Base-by-base conservation (phyloP, 1,140 invertebrate genomes). In the Drosophila carrolli region DNA sequence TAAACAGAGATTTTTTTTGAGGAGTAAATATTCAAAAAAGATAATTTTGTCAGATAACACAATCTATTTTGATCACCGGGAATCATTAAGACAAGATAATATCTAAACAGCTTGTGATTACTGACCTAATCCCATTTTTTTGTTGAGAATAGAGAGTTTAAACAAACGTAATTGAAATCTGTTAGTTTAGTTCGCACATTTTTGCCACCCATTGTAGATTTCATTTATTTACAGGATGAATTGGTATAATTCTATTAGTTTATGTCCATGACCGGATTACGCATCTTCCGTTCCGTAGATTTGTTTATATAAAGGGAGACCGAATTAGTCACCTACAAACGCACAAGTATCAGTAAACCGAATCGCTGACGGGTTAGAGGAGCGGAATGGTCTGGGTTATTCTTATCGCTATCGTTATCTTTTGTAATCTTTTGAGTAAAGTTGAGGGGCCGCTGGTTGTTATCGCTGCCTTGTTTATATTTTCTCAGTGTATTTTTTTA, bases 201-300 rank as follows among this genome's bases (percentile, higher is more conserved):
- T 57, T 66, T 8, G 41, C 37, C 40, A 27, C 4, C 44, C 19
- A 32, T 23, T 27, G 13, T 38, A 27, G 13, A 16, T 50, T 63
- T 27, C n/a, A 65, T 51, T 65, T 53, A 35, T 51, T 46, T 48
- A 11, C 16, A 27, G n/a, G 5, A 44, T 41, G 5, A 35, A 23
- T 37, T 35, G 29, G 19, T 19, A 61, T 65, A 66, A 68, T 68
- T 71, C 50, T 57, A 71, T 71, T 70, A 50, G 16, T 71, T 13
- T n/a, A 10, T 32, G 79, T 60, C 79, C 80, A 46, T 82, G 79
- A 78, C 79, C 75, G 59, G 58, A 75, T 74, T 82, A 75, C 55
- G 46, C 75, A 78, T 60, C 51, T 56, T 43, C 63, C 48, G 35
- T 32, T 38, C 23, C 14, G 19, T 35, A 16, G n/a, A 68, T 16